These are phyloP conservation scores for Eptesicus fuscus DNA, from an alignment of 2,113 vertebrate species.

Conservation along the genomic window DNA sequence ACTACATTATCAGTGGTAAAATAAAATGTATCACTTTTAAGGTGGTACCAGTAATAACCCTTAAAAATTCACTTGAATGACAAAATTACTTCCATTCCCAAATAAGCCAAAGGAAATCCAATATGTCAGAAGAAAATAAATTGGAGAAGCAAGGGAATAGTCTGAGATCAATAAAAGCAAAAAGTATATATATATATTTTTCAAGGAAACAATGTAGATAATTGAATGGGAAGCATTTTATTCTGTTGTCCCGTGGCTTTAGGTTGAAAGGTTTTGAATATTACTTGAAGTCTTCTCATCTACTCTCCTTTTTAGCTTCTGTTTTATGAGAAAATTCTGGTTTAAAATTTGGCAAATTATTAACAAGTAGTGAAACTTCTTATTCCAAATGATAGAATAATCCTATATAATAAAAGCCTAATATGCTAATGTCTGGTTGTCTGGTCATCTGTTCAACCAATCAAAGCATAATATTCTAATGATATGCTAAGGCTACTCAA, in stretches of 20 bases:
- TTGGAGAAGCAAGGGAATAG: neutral
- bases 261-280: neutral
- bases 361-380: neutral
- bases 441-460: no score
- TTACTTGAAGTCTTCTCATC: neutral
- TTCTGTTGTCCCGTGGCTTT: neutral
- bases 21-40: constrained; percentile 40
- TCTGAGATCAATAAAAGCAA: neutral
- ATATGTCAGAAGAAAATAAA: neutral
- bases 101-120: neutral
- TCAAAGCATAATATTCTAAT: no score
- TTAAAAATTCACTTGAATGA: neutral
- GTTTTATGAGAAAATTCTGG: neutral
- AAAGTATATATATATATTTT: neutral
- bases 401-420: no score
- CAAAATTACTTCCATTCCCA: neutral
- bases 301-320: neutral
- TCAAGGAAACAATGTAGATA: neutral
- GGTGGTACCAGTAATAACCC: neutral
- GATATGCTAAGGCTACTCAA: no score
- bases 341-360: neutral
- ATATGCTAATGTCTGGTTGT: no score
- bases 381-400: neutral
- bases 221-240: neutral
- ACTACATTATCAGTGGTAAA: constrained; percentile 52